Conservation (phyloP, 2,113 vertebrate genomes). For the Platysternon megacephalum region DNA sequence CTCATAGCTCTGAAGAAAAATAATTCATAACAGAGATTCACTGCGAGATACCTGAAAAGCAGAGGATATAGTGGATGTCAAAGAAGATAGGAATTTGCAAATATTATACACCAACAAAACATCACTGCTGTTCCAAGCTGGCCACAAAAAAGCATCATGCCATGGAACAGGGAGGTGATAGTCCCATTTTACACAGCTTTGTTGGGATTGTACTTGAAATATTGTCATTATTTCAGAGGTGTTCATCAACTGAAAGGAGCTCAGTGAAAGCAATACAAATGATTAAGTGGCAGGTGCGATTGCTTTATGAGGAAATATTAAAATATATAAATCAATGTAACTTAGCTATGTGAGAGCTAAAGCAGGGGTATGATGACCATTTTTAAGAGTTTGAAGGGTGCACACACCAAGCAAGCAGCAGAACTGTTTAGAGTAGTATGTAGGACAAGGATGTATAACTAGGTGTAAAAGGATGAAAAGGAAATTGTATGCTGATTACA, state of each 20-base stretch:
- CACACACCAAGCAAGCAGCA: not conserved
- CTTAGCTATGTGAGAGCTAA: not conserved
- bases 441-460: not conserved
- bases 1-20: not conserved
- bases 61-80: not conserved
- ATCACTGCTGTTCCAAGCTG: not conserved
- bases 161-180: not conserved
- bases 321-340: not conserved
- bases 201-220: not conserved
- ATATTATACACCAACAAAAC: not conserved
- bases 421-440: not conserved
- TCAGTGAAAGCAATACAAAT: not conserved
- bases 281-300: not conserved
- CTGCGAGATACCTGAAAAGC: slow-evolving; percentile 1
- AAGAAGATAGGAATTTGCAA: not conserved
- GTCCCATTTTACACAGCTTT: not conserved
- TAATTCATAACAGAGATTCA: not conserved
- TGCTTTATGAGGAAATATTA: not conserved
- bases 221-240: not conserved
- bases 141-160: not conserved
- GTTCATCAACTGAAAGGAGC: not conserved
- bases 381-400: no score
- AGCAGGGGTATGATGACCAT: not conserved
- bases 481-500: not conserved
- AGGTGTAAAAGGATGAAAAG: not conserved